Evolutionary conservation across 2,113 vertebrate species (phyloP).

Genomic region (Apus apus): DNA sequence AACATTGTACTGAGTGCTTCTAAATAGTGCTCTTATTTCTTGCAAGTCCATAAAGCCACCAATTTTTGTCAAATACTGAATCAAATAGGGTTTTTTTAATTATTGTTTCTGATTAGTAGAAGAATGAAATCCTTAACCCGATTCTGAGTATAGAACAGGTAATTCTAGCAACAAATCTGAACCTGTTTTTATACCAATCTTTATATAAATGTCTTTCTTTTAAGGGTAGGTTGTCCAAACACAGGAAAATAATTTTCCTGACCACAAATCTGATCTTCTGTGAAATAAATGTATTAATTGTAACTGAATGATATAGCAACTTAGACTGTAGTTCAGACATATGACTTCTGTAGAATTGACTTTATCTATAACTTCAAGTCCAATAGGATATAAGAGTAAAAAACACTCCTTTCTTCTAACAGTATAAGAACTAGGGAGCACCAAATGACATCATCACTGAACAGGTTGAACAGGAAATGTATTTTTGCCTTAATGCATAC

Average conservation of each 20-base stretch:
- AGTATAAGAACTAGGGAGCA: not conserved
- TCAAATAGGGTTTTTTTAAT: not conserved
- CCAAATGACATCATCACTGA: not conserved
- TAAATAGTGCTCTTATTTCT: conserved; percentile 34
- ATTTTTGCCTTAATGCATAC: not conserved
- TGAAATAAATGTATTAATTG: not conserved
- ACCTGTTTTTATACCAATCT: not conserved
- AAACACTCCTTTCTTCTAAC: not conserved
- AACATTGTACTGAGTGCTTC: not conserved
- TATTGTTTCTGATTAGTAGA: conserved; percentile 2
- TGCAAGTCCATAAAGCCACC: not conserved
- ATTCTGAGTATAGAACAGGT: conserved; percentile 14
- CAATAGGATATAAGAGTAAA: not conserved
- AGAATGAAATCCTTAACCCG: conserved; percentile 7
- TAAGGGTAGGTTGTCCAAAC: conserved; percentile 15
- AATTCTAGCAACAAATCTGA: conserved; percentile 26
- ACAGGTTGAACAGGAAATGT: not conserved
- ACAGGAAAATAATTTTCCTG: not conserved
- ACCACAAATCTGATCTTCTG: not conserved
- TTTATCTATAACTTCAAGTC: not conserved
- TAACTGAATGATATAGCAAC: not conserved
- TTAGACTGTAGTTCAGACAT: conserved; percentile 5
- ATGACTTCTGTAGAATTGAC: not conserved
- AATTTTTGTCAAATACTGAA: not conserved
- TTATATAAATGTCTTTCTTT: conserved; percentile 26